Evolutionary conservation across 2,888 invertebrate genomes (phyloP), one percentile per base, ranked within the genome.

Genomic region (Agrotis ipsilon): DNA sequence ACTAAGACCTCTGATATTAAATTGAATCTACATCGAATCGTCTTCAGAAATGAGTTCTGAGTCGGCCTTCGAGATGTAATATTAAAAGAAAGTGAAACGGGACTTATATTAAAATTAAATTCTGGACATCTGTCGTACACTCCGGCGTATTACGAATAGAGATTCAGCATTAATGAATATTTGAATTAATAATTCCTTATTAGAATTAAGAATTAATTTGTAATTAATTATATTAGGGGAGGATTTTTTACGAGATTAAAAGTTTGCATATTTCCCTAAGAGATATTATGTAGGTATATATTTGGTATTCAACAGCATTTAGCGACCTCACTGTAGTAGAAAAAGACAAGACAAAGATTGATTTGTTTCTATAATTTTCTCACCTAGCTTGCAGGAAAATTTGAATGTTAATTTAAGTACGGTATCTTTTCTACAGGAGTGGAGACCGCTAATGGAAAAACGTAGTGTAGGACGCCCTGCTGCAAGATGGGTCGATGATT

Each of bases 111-210:
- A 93, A n/a, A 93, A 93, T 94, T 93, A 92, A 94, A 92, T 92
- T 92, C 89, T 87, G 93, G 93, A 94, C 94, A 94, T 94, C 94
- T 94, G 94, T 93, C 91, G 93, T 92, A 92, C 91, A 91, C 87
- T 87, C 86, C 82, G 79, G 86, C 87, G 87, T 88, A 84, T 90
- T 90, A 87, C 87, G 88, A 89, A 90, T 83, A 85, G 88, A 89
- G 89, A 90, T 92, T 92, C 84, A 77, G 89, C 88, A 92, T 92
- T 92, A 92, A 94, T 93, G 91, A 94, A 93, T 94, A 92, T 90
- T 91, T 92, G 86, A 90, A 90, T 90, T 89, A 89, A 86, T 87
- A 85, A 89, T 88, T 88, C 82, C 80, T 74, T 83, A 86, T 87
- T 82, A 75, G 79, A 86, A 86, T 86, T 84, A 84, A 75, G 79